Conservation (phyloP, 30 jellyfish, hydroid and myxozoan genomes). For the Aurelia aurita region DNA sequence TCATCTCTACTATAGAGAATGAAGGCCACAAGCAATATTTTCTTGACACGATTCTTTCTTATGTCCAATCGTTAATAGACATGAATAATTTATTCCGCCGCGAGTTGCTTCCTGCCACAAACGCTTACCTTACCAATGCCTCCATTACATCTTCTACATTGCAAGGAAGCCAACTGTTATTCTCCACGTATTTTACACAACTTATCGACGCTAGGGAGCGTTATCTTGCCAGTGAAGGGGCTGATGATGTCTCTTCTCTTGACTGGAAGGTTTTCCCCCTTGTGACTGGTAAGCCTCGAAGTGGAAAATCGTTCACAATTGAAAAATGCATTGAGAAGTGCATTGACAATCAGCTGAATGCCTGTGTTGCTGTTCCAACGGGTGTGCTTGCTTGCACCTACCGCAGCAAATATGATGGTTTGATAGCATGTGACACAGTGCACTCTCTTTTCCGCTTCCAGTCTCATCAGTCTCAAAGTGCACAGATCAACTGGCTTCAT, state of each 20-base stretch:
- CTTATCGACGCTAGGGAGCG: not conserved
- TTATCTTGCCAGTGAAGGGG: not conserved
- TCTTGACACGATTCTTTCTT: not conserved
- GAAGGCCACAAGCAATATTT: not conserved
- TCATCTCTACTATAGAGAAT: not conserved
- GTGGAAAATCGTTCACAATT: not conserved
- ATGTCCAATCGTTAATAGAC: not conserved
- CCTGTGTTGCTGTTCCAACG: constrained; percentile 1
- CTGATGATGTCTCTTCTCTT: not conserved
- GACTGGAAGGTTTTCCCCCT: not conserved
- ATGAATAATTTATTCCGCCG: not conserved
- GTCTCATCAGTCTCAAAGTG: too few relatives aligned
- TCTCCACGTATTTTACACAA: not conserved
- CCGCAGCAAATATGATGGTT: not conserved
- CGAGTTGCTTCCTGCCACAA: not conserved
- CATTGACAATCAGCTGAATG: not conserved
- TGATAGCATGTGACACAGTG: constrained; percentile 1
- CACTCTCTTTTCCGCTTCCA: constrained; percentile 4
- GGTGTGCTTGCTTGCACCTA: constrained; percentile 19
- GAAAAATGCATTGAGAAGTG: not conserved
- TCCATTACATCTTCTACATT: not conserved
- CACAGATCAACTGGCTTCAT: not conserved
- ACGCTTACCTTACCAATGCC: not conserved
- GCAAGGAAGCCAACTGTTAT: not conserved
- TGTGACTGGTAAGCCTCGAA: constrained; percentile 1